phyloP scores from a whole-genome alignment of 2,797 vertebrate genomes.

The Enoplosus armatus region DNA sequence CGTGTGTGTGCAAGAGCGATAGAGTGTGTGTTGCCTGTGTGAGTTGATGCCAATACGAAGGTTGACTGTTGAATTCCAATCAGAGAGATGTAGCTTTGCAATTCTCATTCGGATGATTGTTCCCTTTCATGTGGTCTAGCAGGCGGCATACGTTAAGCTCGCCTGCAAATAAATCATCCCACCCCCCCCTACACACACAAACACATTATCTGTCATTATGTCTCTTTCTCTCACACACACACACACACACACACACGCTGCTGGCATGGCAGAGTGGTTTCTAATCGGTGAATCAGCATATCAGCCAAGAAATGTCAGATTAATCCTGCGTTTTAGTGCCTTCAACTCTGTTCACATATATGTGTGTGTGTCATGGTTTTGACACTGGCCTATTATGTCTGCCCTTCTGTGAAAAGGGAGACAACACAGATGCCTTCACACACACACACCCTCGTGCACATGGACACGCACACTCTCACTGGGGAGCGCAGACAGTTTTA shows the following conservation, averaged over 20 bases:
- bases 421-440: constrained; percentile 19
- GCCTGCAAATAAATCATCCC: constrained; percentile 48
- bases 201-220: constrained; percentile 52
- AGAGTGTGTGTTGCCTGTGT: constrained; percentile 20
- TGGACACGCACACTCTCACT: not conserved
- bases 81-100: constrained; percentile 60
- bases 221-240: constrained; percentile 34
- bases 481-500: constrained; percentile 25
- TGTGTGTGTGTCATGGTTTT: constrained; percentile 32
- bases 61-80: constrained; percentile 61
- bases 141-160: constrained; percentile 52
- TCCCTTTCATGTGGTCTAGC: constrained; percentile 57
- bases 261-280: constrained; percentile 66
- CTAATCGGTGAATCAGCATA: constrained; percentile 74
- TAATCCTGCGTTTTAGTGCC: constrained; percentile 61
- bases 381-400: constrained; percentile 51
- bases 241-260: constrained; percentile 30
- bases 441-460: not conserved
- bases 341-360: constrained; percentile 49
- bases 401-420: constrained; percentile 24
- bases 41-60: constrained; percentile 44
- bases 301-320: constrained; percentile 74
- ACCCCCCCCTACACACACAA: not conserved
- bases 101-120: constrained; percentile 67
- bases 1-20: constrained; percentile 8